Conservation (phyloP, 2,797 vertebrate species). For the Lophotriccus pileatus region DNA sequence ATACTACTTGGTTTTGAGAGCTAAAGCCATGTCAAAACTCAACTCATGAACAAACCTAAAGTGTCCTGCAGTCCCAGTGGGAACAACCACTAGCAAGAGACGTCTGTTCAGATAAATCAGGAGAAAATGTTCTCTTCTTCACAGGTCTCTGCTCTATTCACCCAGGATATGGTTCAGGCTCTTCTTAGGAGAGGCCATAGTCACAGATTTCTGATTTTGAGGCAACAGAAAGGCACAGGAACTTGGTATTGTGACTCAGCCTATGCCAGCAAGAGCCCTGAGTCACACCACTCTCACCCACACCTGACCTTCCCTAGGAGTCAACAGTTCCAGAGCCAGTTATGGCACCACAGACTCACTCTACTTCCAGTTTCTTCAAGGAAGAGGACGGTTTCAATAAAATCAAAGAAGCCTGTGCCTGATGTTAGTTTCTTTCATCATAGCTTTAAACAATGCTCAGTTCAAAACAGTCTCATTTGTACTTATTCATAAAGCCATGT, state of each 20-base stretch:
- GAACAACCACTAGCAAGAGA: neutral
- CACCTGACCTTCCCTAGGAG: constrained; percentile 13
- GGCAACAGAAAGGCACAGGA: neutral
- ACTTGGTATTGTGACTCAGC: neutral
- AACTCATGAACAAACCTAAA: neutral
- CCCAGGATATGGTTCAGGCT: neutral
- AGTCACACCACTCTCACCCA: constrained; percentile 7
- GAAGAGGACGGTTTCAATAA: constrained; percentile 21
- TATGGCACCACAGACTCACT: neutral
- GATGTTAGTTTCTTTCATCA: constrained; percentile 16
- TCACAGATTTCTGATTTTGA: neutral
- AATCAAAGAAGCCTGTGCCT: neutral
- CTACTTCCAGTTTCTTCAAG: constrained; percentile 1
- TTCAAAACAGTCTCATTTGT: constrained; percentile 5
- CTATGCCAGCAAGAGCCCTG: neutral
- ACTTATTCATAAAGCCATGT: neutral
- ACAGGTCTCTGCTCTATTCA: neutral
- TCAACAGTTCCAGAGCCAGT: neutral
- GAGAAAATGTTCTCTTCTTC: neutral
- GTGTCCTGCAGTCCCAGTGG: neutral
- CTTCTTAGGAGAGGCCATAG: neutral
- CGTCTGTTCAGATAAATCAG: neutral
- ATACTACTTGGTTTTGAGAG: neutral
- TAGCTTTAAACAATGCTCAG: constrained; percentile 27
- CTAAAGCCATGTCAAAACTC: neutral